Conservation (phyloP, 2,797 vertebrate genomes). For the Erethizon dorsatum region DNA sequence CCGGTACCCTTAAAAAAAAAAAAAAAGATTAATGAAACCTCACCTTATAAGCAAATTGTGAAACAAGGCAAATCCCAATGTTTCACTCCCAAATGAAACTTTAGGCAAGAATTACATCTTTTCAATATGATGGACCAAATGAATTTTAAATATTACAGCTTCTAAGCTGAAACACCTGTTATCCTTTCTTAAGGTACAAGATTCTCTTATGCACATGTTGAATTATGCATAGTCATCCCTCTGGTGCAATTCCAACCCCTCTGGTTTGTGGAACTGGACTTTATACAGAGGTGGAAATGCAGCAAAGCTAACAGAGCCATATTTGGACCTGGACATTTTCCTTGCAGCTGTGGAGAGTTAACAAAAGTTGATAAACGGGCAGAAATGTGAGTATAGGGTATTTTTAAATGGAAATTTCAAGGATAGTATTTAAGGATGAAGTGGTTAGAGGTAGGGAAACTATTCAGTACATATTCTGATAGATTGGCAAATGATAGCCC, state of each 20-base stretch:
- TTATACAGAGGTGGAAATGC: not conserved
- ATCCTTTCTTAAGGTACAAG: not conserved
- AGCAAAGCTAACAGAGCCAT: not conserved
- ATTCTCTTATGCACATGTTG: rapidly evolving
- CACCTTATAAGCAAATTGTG: not conserved
- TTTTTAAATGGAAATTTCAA: not conserved
- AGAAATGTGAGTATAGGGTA: rapidly evolving
- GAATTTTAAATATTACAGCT: not conserved
- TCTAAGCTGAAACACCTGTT: not conserved
- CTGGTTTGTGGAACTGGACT: not conserved
- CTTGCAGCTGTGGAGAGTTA: not conserved
- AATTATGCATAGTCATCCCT: not conserved
- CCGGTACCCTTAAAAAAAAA: too few species aligned
- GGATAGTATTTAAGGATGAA: not conserved
- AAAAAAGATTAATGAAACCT: not conserved
- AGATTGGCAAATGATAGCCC: not conserved
- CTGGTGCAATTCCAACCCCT: rapidly evolving
- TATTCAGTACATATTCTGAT: not conserved
- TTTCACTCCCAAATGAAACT: not conserved
- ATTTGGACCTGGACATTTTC: not conserved
- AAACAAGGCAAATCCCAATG: not conserved
- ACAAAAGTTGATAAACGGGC: not conserved
- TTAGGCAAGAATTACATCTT: slow-evolving; percentile 33
- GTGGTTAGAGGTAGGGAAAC: not conserved
- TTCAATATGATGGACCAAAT: not conserved